Conservation (phyloP, 2,888 invertebrate genomes). For the Orthonychiurus folsomi region DNA sequence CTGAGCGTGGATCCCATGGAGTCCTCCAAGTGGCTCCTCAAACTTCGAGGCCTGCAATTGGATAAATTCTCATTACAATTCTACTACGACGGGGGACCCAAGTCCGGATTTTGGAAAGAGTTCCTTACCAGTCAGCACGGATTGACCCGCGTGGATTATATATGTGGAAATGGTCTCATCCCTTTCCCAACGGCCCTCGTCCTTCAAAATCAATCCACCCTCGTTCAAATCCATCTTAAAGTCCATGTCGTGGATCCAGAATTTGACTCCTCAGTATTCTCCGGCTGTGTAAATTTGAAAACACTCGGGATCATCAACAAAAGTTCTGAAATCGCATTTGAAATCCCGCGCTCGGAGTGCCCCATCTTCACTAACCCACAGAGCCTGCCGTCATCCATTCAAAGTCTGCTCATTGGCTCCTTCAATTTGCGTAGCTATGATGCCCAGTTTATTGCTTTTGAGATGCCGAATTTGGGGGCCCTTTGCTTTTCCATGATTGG, state of each 20-base stretch:
- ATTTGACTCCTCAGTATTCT: slow-evolving; percentile 1
- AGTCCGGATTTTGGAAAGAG: neutral
- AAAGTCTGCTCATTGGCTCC: neutral
- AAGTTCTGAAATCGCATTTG: neutral
- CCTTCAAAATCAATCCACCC: slow-evolving; percentile 3
- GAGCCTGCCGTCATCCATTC: neutral
- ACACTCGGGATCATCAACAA: neutral
- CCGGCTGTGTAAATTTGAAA: neutral
- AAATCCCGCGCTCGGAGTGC: neutral
- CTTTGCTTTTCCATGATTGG: neutral
- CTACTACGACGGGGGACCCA: neutral
- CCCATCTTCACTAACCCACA: neutral
- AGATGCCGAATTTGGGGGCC: neutral
- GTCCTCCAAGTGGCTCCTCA: neutral
- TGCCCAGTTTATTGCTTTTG: neutral
- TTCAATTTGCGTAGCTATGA: neutral
- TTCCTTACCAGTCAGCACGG: neutral
- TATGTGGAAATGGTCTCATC: neutral
- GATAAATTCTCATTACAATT: neutral
- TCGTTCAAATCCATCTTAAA: neutral
- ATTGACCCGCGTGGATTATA: neutral
- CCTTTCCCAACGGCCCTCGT: slow-evolving; percentile 1
- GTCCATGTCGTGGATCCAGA: neutral
- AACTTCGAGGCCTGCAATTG: neutral
- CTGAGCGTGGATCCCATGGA: neutral